Percentiles rank a stretch among this genome's conserved stretches.
Conservation (phyloP, 2,888 invertebrate species). For the Hirtodrosophila confusa region DNA sequence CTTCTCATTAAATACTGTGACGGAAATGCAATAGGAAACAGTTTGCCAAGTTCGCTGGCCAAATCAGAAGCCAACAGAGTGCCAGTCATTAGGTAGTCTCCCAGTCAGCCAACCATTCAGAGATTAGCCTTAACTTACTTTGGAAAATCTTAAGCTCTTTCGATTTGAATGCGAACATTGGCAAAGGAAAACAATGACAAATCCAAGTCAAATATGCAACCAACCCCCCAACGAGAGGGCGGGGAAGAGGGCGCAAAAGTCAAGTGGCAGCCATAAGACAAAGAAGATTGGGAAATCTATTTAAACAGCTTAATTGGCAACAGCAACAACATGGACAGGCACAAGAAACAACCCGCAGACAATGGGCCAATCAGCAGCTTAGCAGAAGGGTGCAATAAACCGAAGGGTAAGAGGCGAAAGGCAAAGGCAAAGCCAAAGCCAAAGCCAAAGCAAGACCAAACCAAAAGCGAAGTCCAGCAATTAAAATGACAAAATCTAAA, state of each 20-base stretch:
- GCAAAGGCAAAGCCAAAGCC: slow-evolving; percentile 14
- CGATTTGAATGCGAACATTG: slow-evolving; percentile 61
- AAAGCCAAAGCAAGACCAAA: slow-evolving; percentile 32
- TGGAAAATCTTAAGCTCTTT: slow-evolving; percentile 72
- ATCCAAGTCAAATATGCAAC: slow-evolving; percentile 79
- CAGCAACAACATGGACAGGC: slow-evolving; percentile 18
- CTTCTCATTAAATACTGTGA: slow-evolving; percentile 2
- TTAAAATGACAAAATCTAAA: slow-evolving; percentile 80
- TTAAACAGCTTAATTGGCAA: slow-evolving; percentile 77
- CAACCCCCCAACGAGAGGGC: slow-evolving; percentile 36
- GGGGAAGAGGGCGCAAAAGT: slow-evolving; percentile 27
- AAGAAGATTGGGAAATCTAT: slow-evolving; percentile 72
- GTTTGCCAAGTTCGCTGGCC: slow-evolving; percentile 67
- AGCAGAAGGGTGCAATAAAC: slow-evolving; percentile 56
- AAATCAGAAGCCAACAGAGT: slow-evolving; percentile 73
- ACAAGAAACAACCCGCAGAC: slow-evolving; percentile 42
- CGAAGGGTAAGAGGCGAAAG: slow-evolving; percentile 13
- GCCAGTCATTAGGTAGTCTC: slow-evolving; percentile 48
- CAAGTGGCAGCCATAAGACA: slow-evolving; percentile 57
- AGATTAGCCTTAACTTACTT: slow-evolving; percentile 65
- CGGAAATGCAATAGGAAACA: slow-evolving; percentile 28
- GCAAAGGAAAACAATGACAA: slow-evolving; percentile 65
- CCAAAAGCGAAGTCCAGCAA: slow-evolving; percentile 58
- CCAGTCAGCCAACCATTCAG: slow-evolving; percentile 29
- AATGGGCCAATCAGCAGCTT: slow-evolving; percentile 63